Percentiles rank a stretch among this genome's conserved stretches.
phyloP scores from a whole-genome alignment of 2,888 invertebrate species.

The Gastrophysa polygoni region DNA sequence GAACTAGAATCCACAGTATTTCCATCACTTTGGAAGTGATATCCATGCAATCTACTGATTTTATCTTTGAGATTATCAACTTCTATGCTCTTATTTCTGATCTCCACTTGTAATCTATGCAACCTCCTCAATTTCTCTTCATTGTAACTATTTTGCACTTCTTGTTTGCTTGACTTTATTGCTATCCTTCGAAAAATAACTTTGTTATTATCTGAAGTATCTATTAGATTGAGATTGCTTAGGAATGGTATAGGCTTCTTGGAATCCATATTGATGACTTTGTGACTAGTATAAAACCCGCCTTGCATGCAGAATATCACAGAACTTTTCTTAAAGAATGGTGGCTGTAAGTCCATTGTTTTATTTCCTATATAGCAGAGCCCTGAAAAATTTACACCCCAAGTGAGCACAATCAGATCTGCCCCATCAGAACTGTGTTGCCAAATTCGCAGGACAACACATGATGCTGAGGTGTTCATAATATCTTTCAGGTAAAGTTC shows the following conservation, averaged over 20 bases:
- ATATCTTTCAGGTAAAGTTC: slow-evolving; percentile 73
- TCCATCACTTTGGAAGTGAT: slow-evolving; percentile 27
- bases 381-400: slow-evolving; percentile 87
- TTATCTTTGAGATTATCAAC: slow-evolving; percentile 61
- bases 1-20: slow-evolving; percentile 23
- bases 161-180: slow-evolving; percentile 63
- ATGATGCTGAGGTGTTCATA: slow-evolving; percentile 59
- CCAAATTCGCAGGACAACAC: slow-evolving; percentile 61
- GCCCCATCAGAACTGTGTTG: slow-evolving; percentile 47
- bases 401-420: slow-evolving; percentile 74
- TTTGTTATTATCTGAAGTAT: slow-evolving; percentile 41
- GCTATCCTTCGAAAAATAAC: slow-evolving; percentile 55
- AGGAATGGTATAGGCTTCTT: slow-evolving; percentile 49
- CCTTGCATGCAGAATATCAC: slow-evolving; percentile 88
- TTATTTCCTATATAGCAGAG: slow-evolving; percentile 77
- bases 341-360: slow-evolving; percentile 68
- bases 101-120: slow-evolving; percentile 73
- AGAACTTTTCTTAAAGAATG: slow-evolving; percentile 72
- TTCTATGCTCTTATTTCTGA: slow-evolving; percentile 71
- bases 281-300: slow-evolving; percentile 76
- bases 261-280: slow-evolving; percentile 55
- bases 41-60: slow-evolving; percentile 49
- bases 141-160: slow-evolving; percentile 75
- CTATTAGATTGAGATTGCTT: slow-evolving; percentile 50
- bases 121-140: slow-evolving; percentile 72